Evolutionary conservation across 2,797 vertebrate genomes (phyloP).

Genomic region (Brachyalestes nurse): DNA sequence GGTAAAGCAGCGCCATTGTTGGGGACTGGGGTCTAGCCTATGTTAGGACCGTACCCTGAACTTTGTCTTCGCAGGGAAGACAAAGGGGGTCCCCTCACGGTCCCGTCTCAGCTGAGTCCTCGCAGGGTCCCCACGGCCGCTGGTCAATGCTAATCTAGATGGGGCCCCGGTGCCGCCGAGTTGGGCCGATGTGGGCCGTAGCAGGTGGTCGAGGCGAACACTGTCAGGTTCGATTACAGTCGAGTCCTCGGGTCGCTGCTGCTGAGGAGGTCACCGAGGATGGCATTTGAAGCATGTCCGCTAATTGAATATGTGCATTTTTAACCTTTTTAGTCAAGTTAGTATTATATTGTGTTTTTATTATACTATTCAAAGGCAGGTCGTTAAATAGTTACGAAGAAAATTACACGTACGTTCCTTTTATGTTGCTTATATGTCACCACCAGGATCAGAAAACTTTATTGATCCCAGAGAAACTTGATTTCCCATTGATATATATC

Average conservation of each 20-base stretch:
- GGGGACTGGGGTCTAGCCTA: conserved; percentile 69
- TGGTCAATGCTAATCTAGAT: conserved; percentile 29
- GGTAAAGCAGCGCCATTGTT: conserved; percentile 78
- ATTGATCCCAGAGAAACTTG: too few relatives aligned
- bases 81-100: conserved; percentile 65
- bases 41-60: conserved; percentile 72
- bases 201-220: conserved; percentile 35
- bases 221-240: conserved; percentile 38
- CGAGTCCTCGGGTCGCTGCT: neutral
- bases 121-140: conserved; percentile 3
- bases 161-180: conserved; percentile 4
- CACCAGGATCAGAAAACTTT: too few relatives aligned
- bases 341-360: too few relatives aligned
- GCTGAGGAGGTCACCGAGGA: neutral
- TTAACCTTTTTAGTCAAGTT: too few relatives aligned
- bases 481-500: too few relatives aligned
- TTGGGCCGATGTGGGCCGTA: neutral
- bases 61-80: conserved; percentile 63
- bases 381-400: too few relatives aligned
- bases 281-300: neutral
- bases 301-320: neutral
- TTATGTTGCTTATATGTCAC: too few relatives aligned
- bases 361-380: too few relatives aligned
- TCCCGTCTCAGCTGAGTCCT: conserved; percentile 23
- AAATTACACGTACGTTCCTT: too few relatives aligned